Evolutionary conservation across 2,113 vertebrate genomes (phyloP).

Genomic region (Furnarius figulus): DNA sequence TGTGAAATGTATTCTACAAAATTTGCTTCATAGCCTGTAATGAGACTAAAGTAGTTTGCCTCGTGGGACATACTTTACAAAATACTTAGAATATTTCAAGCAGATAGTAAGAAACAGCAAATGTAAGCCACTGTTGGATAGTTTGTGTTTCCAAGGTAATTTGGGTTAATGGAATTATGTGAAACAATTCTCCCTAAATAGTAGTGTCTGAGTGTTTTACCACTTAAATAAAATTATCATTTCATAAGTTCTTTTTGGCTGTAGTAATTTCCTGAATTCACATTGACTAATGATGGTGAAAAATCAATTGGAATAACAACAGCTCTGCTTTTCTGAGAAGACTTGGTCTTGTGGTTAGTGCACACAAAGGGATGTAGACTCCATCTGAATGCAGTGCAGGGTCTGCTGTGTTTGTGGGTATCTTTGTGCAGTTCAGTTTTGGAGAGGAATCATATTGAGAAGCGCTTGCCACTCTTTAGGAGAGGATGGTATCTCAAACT

Average conservation of each 20-base stretch:
- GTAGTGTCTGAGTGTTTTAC: background rate
- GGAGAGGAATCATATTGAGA: background rate
- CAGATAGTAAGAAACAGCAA: background rate
- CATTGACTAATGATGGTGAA: background rate
- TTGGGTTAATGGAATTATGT: background rate
- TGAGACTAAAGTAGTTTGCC: background rate
- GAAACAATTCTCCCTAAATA: background rate
- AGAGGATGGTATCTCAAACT: background rate
- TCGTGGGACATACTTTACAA: background rate
- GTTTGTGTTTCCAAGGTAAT: conserved; percentile 25
- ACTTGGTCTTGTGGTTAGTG: background rate
- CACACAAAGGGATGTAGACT: background rate
- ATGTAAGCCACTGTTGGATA: background rate
- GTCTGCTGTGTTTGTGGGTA: background rate
- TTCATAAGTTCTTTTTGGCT: background rate
- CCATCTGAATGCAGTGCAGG: background rate
- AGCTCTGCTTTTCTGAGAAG: background rate
- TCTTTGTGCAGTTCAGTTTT: background rate
- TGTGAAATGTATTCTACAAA: background rate
- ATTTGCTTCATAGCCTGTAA: background rate
- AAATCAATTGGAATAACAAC: background rate
- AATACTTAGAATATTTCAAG: background rate
- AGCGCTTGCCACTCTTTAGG: background rate
- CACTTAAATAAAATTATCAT: background rate
- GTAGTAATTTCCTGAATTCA: background rate